Conservation (phyloP, 92 coral and sea anemone genomes). For the Galaxea fascicularis region DNA sequence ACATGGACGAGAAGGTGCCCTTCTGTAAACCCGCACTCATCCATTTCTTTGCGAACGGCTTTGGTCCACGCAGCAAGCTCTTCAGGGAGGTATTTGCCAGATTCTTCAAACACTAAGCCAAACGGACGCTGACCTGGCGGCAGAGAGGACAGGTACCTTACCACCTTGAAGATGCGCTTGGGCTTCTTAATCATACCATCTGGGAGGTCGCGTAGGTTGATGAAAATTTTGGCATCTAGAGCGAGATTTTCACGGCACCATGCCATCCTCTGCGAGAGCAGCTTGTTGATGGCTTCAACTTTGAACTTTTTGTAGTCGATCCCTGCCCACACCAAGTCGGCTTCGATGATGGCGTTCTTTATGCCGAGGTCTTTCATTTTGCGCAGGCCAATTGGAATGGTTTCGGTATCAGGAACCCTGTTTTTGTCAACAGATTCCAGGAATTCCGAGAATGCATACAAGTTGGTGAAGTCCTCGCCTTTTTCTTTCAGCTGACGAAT, state of each 20-base stretch:
- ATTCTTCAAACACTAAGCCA: conserved; percentile 70
- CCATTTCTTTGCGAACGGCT: too few relatives aligned
- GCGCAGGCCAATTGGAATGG: conserved; percentile 61
- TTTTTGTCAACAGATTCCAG: conserved; percentile 62
- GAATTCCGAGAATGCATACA: conserved; percentile 84
- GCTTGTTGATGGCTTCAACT: conserved; percentile 56
- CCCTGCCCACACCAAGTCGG: conserved; percentile 74
- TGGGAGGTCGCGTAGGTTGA: conserved; percentile 67
- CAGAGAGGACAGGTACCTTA: conserved; percentile 62
- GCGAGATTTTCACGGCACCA: conserved; percentile 75
- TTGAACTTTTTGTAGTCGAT: conserved; percentile 78
- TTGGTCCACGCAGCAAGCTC: conserved; percentile 77
- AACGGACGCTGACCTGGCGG: conserved; percentile 63
- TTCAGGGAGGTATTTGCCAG: conserved; percentile 69
- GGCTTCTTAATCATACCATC: conserved; percentile 64
- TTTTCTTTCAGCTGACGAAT: conserved; percentile 55
- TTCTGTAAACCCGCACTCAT: too few relatives aligned
- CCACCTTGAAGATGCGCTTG: conserved; percentile 45
- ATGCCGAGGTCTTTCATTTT: conserved; percentile 58
- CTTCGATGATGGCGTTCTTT: conserved; percentile 58
- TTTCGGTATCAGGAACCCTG: too few relatives aligned
- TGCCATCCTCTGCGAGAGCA: conserved; percentile 53
- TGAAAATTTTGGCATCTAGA: conserved; percentile 48
- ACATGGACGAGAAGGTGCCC: too few relatives aligned
- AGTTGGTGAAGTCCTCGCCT: conserved; percentile 69